Conservation (phyloP, 2,113 vertebrate genomes). For the Cebus imitator region DNA sequence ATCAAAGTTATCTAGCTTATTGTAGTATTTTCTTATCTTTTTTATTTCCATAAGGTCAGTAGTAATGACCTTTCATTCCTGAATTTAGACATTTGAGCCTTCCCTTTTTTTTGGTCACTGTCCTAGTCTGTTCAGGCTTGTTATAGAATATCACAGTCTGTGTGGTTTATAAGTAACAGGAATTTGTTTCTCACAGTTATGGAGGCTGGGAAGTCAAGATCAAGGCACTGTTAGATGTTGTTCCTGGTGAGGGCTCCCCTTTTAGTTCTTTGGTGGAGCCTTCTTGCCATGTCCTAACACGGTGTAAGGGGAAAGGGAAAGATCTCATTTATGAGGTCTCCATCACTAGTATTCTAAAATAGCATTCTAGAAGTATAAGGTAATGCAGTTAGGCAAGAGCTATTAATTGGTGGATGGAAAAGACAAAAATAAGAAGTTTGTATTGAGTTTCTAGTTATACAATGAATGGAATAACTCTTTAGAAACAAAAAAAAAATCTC, state of each 20-base stretch:
- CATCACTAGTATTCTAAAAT: neutral
- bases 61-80: neutral
- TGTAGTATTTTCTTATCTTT: constrained; percentile 1
- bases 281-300: neutral
- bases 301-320: neutral
- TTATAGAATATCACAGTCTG: neutral
- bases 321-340: neutral
- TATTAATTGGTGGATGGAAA: neutral
- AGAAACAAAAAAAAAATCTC: neutral
- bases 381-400: neutral
- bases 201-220: neutral
- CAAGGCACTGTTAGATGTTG: neutral
- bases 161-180: neutral
- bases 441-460: neutral
- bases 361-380: neutral
- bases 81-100: neutral
- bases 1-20: neutral
- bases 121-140: neutral
- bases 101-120: neutral
- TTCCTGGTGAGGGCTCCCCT: neutral
- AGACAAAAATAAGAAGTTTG: neutral
- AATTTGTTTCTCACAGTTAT: neutral
- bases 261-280: neutral
- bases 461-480: neutral
- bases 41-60: neutral